Evolutionary conservation across 92 coral and sea anemone species (phyloP), one percentile per base, ranked within the genome.

Genomic region (Porites divaricata): DNA sequence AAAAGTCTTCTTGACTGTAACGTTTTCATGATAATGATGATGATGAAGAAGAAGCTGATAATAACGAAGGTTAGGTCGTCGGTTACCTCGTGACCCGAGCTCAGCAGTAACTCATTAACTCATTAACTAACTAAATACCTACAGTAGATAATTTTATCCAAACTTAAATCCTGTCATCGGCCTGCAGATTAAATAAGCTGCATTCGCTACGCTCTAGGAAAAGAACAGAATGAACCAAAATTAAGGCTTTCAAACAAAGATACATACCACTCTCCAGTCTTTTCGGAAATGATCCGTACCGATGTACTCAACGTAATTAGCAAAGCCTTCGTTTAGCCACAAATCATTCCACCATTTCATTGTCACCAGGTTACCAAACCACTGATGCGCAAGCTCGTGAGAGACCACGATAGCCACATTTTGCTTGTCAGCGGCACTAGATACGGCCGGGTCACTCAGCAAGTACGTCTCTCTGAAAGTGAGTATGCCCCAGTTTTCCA

Each of bases 301-400:
- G 35, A 96, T 89, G 86, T 96, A 96, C 52, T 91, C 95, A 62
- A 94, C 89, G 75, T 87, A 94, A 67, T 89, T 91, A 22, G 98
- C 93, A 41, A 94, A 91, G n/a, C 95, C 98, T 61, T 94, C 98
- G 70, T 94, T 94, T n/a, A 94, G 78, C 98, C 98, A 94, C 78
- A 94, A 70, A 85, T 94, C 98, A 57, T 94, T 94, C 98, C 98
- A 94, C 95, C 98, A 94, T 63, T 89, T 89, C 98, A 94, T 94
- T 2, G 98, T 94, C 28, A 94, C 98, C 17, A 91, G 89, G 77
- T 94, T 94, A 17, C 98, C 98, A 72, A 94, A 94, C 95, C 98
- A 94, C 93, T 94, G 95, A 80, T 96, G 99, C 72, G 99, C 98
- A 6, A 96, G 93, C 76, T 96, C 99, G 81, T 96, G 98, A 50